phyloP scores from a whole-genome alignment of 2,797 vertebrate species.

The Cuniculus paca region DNA sequence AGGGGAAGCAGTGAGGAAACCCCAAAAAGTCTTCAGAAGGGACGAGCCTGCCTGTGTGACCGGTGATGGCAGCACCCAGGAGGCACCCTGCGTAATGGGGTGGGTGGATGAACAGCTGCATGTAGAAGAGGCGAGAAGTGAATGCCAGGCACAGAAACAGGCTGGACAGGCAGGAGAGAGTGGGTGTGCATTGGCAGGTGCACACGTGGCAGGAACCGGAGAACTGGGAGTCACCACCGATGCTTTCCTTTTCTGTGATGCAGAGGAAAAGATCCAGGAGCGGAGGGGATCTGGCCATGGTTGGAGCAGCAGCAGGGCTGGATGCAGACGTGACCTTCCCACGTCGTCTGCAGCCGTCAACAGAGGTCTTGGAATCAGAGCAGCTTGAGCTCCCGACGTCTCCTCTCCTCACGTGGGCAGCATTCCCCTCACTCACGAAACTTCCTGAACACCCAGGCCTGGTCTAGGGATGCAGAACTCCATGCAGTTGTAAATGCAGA shows the following conservation, averaged over 20 bases:
- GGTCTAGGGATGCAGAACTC: neutral
- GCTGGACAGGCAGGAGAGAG: neutral
- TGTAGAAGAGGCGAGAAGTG: neutral
- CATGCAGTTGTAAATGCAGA: neutral
- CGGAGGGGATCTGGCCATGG: neutral
- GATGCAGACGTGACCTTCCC: neutral
- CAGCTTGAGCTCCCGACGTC: neutral
- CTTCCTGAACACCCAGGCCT: neutral
- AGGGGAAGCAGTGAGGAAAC: neutral
- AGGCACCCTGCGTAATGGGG: neutral
- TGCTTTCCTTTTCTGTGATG: neutral
- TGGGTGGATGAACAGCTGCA: neutral
- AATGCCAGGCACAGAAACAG: neutral
- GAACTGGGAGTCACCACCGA: neutral
- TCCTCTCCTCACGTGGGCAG: neutral
- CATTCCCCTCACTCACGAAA: neutral
- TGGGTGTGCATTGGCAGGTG: neutral
- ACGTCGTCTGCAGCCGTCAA: neutral
- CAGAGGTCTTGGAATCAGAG: neutral
- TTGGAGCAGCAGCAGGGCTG: neutral
- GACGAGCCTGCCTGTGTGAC: neutral
- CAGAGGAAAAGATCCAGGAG: neutral
- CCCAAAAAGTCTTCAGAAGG: neutral
- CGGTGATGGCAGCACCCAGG: neutral
- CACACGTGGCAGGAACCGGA: neutral